Evolutionary conservation across 1,140 invertebrate species (phyloP).

Genomic region (Lucilia cuprina): DNA sequence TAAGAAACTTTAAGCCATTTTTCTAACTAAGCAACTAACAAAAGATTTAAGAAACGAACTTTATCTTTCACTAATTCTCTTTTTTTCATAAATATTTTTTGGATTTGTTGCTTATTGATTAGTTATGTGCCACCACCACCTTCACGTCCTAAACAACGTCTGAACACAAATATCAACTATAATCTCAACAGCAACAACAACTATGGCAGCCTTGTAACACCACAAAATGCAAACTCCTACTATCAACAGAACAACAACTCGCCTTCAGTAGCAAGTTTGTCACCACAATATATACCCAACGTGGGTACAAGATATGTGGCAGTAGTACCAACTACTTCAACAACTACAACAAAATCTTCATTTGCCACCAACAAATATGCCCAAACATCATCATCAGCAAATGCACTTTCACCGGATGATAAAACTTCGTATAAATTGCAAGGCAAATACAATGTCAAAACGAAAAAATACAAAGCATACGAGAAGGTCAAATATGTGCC

Average conservation of each 20-base stretch:
- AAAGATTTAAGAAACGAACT: not conserved
- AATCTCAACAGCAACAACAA: slow-evolving; percentile 46
- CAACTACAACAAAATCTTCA: slow-evolving; percentile 1
- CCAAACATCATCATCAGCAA: slow-evolving; percentile 11
- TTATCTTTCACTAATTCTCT: not conserved
- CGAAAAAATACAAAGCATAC: slow-evolving; percentile 62
- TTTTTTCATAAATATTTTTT: not conserved
- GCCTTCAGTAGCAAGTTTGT: slow-evolving; percentile 45
- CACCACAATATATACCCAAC: slow-evolving; percentile 58
- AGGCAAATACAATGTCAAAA: slow-evolving; percentile 61
- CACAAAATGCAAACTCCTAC: slow-evolving; percentile 39
- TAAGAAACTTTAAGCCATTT: not conserved
- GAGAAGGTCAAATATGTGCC: slow-evolving; percentile 60
- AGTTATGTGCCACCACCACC: slow-evolving; percentile 60
- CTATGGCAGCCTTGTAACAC: slow-evolving; percentile 43
- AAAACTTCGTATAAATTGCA: slow-evolving; percentile 49
- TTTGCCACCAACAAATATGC: not conserved
- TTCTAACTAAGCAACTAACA: not conserved
- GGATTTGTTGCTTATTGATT: slow-evolving; percentile 5
- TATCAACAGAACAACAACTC: slow-evolving; percentile 35
- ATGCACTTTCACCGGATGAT: not conserved
- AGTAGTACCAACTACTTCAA: slow-evolving; percentile 43
- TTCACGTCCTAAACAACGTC: slow-evolving; percentile 49
- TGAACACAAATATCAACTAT: slow-evolving; percentile 36
- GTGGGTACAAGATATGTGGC: slow-evolving; percentile 58